A percentile compares a stretch with the other conserved stretches of the same genome.
Conservation (phyloP, 2,888 invertebrate species). For the Eristalinus sepulchralis region DNA sequence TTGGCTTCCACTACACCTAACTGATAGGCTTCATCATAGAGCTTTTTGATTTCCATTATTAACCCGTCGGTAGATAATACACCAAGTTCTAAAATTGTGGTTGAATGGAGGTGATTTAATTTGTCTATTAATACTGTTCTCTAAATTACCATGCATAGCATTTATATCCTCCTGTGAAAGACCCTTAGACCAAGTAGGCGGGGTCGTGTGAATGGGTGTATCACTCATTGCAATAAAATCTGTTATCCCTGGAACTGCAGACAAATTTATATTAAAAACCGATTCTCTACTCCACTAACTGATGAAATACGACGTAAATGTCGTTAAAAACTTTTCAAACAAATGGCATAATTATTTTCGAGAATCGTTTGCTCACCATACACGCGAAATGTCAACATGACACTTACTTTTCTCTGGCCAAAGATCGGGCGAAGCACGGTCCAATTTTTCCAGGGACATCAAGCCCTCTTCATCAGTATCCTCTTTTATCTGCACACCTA, state of each 20-base stretch:
- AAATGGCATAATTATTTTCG: conserved; percentile 23
- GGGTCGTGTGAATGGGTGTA: conserved; percentile 81
- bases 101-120: too few species aligned
- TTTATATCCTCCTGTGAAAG: conserved; percentile 88
- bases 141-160: conserved; percentile 86
- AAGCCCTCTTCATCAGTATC: conserved; percentile 86
- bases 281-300: background rate
- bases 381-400: conserved; percentile 39
- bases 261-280: background rate
- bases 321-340: conserved; percentile 46
- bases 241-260: conserved; percentile 93
- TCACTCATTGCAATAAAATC: conserved; percentile 89
- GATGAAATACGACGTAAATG: background rate
- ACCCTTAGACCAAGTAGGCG: conserved; percentile 86
- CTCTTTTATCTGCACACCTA: conserved; percentile 47
- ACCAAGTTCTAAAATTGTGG: conserved; percentile 84
- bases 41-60: conserved; percentile 95
- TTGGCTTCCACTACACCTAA: conserved; percentile 96
- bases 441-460: conserved; percentile 93
- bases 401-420: conserved; percentile 97
- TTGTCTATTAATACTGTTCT: too few species aligned
- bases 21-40: conserved; percentile 97
- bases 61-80: conserved; percentile 90
- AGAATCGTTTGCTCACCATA: conserved; percentile 46
- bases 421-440: conserved; percentile 96